Percentiles rank a stretch among this genome's conserved stretches.
phyloP scores from a whole-genome alignment of 1,140 invertebrate genomes.

The Habropoda laboriosa region DNA sequence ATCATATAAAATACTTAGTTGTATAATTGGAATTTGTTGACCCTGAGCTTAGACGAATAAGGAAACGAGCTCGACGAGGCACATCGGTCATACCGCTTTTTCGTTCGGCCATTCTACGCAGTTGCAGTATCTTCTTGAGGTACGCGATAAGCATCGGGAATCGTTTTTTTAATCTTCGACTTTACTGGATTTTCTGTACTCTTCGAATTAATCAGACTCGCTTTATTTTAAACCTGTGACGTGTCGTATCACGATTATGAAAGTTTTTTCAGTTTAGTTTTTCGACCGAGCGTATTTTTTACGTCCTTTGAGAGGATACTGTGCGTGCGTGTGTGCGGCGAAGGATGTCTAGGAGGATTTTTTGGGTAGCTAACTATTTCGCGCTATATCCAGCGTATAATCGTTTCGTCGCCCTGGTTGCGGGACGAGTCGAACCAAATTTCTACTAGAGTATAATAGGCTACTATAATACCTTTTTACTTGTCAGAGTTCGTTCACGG shows the following conservation, averaged over 20 bases:
- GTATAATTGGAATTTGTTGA: background rate
- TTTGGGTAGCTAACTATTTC: slow-evolving; percentile 17
- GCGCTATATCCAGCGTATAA: slow-evolving; percentile 41
- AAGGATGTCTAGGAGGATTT: background rate
- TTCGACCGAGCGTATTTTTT: too few species aligned
- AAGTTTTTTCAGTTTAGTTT: background rate
- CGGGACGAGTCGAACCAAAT: slow-evolving; percentile 72
- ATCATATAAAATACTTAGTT: background rate
- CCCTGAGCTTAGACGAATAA: background rate
- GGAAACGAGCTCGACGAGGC: background rate
- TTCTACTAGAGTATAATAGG: slow-evolving; percentile 69
- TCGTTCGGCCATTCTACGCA: background rate
- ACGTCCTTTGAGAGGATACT: background rate
- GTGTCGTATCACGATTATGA: background rate
- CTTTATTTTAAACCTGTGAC: background rate
- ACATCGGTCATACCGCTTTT: background rate
- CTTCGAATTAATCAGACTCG: too few species aligned
- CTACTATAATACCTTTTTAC: slow-evolving; percentile 64
- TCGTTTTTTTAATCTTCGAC: background rate
- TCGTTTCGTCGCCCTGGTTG: slow-evolving; percentile 66
- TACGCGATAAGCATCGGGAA: background rate
- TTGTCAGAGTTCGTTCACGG: slow-evolving; percentile 69
- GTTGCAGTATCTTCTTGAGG: background rate
- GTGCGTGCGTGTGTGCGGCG: background rate
- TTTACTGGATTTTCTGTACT: background rate